Conservation (phyloP, 2,888 invertebrate genomes). For the Tetragonula carbonaria region DNA sequence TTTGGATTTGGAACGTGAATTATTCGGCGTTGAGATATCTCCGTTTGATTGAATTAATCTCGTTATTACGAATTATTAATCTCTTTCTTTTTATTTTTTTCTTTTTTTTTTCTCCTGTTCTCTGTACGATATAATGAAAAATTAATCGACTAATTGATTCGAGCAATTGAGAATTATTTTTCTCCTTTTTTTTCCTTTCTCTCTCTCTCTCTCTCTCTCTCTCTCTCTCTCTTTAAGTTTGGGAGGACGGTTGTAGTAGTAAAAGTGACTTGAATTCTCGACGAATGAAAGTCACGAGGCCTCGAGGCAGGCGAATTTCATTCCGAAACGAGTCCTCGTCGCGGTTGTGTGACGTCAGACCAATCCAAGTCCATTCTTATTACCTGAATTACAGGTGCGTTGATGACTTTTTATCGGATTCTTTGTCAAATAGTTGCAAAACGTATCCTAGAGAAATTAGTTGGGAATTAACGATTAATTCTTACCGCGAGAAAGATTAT, state of each 20-base stretch:
- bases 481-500: not conserved
- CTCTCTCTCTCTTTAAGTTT: too few species aligned
- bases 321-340: not conserved
- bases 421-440: not conserved
- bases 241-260: not conserved
- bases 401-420: not conserved
- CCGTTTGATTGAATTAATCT: not conserved
- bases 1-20: not conserved
- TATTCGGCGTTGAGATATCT: not conserved
- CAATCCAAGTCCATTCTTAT: constrained; percentile 21
- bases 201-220: too few species aligned
- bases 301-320: not conserved
- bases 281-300: not conserved
- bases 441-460: too few species aligned
- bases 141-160: not conserved
- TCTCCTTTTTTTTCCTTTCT: too few species aligned
- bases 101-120: not conserved
- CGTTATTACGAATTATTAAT: not conserved
- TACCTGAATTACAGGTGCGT: constrained; percentile 5
- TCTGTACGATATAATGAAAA: not conserved
- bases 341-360: not conserved
- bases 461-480: not conserved
- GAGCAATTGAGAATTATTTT: not conserved
- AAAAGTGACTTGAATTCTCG: not conserved
- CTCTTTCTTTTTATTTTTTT: not conserved